Evolutionary conservation across 1,140 invertebrate genomes (phyloP).

Genomic region (Palaemon carinicauda): DNA sequence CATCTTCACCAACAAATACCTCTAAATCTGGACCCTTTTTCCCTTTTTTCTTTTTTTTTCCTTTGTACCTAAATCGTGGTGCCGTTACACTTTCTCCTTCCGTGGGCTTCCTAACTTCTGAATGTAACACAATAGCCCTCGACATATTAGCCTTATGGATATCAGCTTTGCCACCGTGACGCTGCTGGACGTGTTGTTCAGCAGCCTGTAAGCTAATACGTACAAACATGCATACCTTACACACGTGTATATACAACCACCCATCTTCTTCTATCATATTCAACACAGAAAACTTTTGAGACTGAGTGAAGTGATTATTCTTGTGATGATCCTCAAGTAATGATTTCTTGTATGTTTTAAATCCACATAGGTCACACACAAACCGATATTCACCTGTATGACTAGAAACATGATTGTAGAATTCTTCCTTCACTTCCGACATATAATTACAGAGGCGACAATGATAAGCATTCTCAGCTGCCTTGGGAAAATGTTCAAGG

Average conservation of each 20-base stretch:
- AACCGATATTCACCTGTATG: constrained; percentile 79
- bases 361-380: constrained; percentile 70
- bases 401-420: constrained; percentile 75
- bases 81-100: background rate
- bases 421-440: constrained; percentile 66
- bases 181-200: constrained; percentile 70
- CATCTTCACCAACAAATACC: constrained; percentile 34
- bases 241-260: constrained; percentile 70
- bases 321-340: constrained; percentile 66
- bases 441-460: constrained; percentile 62
- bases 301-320: constrained; percentile 47
- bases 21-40: constrained; percentile 41
- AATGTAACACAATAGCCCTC: constrained; percentile 36
- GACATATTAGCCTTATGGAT: constrained; percentile 70
- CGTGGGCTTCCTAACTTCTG: constrained; percentile 28
- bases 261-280: constrained; percentile 51
- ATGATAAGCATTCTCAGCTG: constrained; percentile 30
- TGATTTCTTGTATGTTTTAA: constrained; percentile 64
- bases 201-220: constrained; percentile 72
- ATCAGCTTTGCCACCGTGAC: constrained; percentile 66
- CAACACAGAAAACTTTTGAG: constrained; percentile 62
- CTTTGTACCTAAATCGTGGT: constrained; percentile 19
- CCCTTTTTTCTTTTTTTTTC: constrained; percentile 25
- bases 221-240: constrained; percentile 74
- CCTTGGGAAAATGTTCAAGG: constrained; percentile 53